Evolutionary conservation across 92 coral and sea anemone genomes (phyloP).

Genomic region (Paragorgia papillata): DNA sequence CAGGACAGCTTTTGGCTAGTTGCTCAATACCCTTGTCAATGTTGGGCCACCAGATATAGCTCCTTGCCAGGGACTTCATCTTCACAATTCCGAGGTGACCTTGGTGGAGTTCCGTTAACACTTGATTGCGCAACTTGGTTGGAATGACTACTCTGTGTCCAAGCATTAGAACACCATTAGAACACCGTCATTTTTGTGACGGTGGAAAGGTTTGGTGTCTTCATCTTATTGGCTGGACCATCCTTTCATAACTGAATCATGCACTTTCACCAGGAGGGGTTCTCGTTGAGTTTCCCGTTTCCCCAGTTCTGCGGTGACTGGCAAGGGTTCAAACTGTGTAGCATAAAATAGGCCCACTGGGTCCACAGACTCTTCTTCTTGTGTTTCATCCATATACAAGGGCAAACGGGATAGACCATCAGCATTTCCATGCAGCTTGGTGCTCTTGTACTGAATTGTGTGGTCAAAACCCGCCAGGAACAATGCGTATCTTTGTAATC

Average conservation of each 20-base stretch:
- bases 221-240: too few species aligned
- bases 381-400: constrained; percentile 18
- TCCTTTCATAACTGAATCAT: too few species aligned
- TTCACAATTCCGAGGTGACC: too few species aligned
- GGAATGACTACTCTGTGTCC: neutral
- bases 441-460: constrained; percentile 49
- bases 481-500: constrained; percentile 55
- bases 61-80: constrained; percentile 50
- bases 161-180: too few species aligned
- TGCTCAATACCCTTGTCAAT: constrained; percentile 16
- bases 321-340: too few species aligned
- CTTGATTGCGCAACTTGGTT: neutral
- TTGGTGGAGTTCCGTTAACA: constrained; percentile 44
- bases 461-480: constrained; percentile 58
- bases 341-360: too few species aligned
- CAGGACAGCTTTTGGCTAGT: neutral
- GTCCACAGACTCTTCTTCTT: too few species aligned
- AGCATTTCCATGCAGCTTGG: constrained; percentile 40
- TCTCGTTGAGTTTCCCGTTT: neutral
- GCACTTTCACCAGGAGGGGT: neutral
- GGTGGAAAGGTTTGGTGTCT: too few species aligned
- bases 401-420: constrained; percentile 37
- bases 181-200: too few species aligned
- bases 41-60: constrained; percentile 27
- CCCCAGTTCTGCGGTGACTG: too few species aligned